Percentiles rank a stretch among this genome's conserved stretches.
These are phyloP conservation scores for human DNA, from an alignment of 2,113 vertebrate species.

Conservation along the genomic window GRCh38 chr22:46803001-46803500, in stretches of 20 bases:
- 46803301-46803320: accelerated
- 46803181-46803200: accelerated
- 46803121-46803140: accelerated
- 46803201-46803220: accelerated
- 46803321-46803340: not conserved
- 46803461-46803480: not conserved
- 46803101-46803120: not conserved
- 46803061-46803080: accelerated
- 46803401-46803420: not conserved
- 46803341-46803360: not conserved
- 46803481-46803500: accelerated
- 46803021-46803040: not conserved
- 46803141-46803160: not conserved
- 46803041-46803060: not conserved
- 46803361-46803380: not conserved
- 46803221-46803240: not conserved
- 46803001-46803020: accelerated
- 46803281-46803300: not conserved
- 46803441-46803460: not conserved
- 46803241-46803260: accelerated
- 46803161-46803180: no score
- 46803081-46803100: accelerated
- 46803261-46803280: accelerated
- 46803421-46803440: not conserved
- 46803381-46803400: not conserved